Evolutionary conservation across 2,888 invertebrate species (phyloP).

Genomic region (Cosmorhoe ocellata): DNA sequence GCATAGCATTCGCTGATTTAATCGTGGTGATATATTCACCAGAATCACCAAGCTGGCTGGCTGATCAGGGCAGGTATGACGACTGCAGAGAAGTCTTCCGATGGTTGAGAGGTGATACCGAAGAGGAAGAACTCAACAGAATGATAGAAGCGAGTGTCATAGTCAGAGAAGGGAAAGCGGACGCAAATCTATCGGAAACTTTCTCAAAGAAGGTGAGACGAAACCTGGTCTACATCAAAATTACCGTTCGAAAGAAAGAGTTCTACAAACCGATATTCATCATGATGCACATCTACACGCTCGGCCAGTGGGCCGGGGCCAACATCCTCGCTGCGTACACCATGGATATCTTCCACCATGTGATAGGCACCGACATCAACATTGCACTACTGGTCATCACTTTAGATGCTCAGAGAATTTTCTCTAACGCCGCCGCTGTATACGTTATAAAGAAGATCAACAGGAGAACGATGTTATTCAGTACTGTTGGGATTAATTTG

Average conservation of each 20-base stretch:
- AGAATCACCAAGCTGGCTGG: constrained; percentile 84
- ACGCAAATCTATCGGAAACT: constrained; percentile 41
- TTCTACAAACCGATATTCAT: constrained; percentile 54
- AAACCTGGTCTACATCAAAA: constrained; percentile 39
- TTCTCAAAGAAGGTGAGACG: constrained; percentile 36
- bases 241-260: constrained; percentile 44
- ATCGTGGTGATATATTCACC: constrained; percentile 57
- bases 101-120: constrained; percentile 73
- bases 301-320: constrained; percentile 42
- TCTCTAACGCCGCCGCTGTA: constrained; percentile 57
- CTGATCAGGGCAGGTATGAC: constrained; percentile 69
- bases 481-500: constrained; percentile 55
- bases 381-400: constrained; percentile 58
- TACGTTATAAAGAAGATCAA: constrained; percentile 64
- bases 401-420: constrained; percentile 59
- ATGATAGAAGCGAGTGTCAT: constrained; percentile 57
- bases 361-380: constrained; percentile 50
- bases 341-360: constrained; percentile 54
- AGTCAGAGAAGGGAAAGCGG: constrained; percentile 46
- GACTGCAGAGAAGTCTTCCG: constrained; percentile 77
- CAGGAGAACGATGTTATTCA: constrained; percentile 59
- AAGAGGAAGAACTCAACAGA: constrained; percentile 55
- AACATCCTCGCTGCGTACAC: constrained; percentile 45
- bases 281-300: constrained; percentile 47
- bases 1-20: constrained; percentile 65